phyloP scores from a whole-genome alignment of 2,113 vertebrate genomes.

The Beaufortia kweichowensis region DNA sequence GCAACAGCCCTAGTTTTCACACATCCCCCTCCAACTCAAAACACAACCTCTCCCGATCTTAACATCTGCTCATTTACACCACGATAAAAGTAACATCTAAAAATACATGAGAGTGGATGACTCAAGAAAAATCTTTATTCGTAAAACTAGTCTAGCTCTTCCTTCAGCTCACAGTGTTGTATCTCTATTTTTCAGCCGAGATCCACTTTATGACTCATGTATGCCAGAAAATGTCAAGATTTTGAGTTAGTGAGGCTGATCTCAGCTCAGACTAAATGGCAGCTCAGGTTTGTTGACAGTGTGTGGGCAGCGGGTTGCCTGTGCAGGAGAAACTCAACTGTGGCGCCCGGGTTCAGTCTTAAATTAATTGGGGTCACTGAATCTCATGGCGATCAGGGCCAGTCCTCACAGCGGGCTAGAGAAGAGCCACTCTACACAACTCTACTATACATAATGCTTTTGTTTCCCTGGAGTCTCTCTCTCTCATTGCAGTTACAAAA shows the following conservation, averaged over 20 bases:
- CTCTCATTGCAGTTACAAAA: not conserved
- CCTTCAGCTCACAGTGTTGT: not conserved
- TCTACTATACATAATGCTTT: not conserved
- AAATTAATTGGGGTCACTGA: conserved; percentile 35
- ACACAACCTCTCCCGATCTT: conserved; percentile 39
- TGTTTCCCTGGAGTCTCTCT: conserved; percentile 4
- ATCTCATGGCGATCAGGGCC: not conserved
- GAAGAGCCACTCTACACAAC: conserved; percentile 26
- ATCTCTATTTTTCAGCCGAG: not conserved
- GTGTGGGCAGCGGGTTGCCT: conserved; percentile 2
- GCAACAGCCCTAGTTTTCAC: conserved; percentile 24
- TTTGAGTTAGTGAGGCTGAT: conserved; percentile 25
- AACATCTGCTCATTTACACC: conserved; percentile 31
- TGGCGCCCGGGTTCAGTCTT: conserved; percentile 2
- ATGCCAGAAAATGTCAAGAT: conserved; percentile 7
- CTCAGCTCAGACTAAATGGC: conserved; percentile 18
- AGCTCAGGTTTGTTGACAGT: conserved; percentile 16
- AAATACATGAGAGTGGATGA: conserved; percentile 15
- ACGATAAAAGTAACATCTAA: not conserved
- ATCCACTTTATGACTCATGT: not conserved
- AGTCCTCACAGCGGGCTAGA: not conserved
- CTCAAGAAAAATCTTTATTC: conserved; percentile 29
- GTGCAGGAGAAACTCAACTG: not conserved
- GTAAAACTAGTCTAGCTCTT: not conserved
- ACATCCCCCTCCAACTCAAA: conserved; percentile 15